A percentile compares a stretch with the other conserved stretches of the same genome.
These are phyloP conservation scores for Sisor rabdophorus DNA, from an alignment of 2,113 vertebrate genomes.

Conservation along the genomic window DNA sequence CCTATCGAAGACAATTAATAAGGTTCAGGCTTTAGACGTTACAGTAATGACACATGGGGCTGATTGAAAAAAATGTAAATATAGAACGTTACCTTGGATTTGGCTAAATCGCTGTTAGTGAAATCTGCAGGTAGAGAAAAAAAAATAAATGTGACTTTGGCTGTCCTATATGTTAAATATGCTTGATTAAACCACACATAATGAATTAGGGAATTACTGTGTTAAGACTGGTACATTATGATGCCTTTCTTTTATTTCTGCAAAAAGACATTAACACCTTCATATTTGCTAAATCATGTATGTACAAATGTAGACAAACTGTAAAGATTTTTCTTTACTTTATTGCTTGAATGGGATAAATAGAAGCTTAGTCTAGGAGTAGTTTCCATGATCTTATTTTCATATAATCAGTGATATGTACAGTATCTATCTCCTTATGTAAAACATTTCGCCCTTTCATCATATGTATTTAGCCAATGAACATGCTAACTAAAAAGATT, in stretches of 20 bases:
- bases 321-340: background rate
- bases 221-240: background rate
- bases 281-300: too few relatives aligned
- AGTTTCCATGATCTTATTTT: too few relatives aligned
- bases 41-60: background rate
- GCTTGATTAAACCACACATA: background rate
- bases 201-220: background rate
- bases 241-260: background rate
- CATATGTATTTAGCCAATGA: background rate
- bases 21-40: background rate
- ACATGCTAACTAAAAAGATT: conserved; percentile 8
- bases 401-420: too few relatives aligned
- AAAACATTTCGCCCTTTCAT: background rate
- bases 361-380: too few relatives aligned
- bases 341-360: too few relatives aligned
- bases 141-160: conserved; percentile 3
- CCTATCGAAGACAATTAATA: conserved; percentile 59
- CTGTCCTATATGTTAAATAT: background rate
- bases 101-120: conserved; percentile 82
- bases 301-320: background rate
- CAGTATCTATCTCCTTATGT: too few relatives aligned
- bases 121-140: conserved; percentile 70
- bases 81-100: conserved; percentile 78
- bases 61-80: background rate
- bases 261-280: background rate